Evolutionary conservation across 1,140 invertebrate species (phyloP).

Genomic region (Diachasmimorpha longicaudata): DNA sequence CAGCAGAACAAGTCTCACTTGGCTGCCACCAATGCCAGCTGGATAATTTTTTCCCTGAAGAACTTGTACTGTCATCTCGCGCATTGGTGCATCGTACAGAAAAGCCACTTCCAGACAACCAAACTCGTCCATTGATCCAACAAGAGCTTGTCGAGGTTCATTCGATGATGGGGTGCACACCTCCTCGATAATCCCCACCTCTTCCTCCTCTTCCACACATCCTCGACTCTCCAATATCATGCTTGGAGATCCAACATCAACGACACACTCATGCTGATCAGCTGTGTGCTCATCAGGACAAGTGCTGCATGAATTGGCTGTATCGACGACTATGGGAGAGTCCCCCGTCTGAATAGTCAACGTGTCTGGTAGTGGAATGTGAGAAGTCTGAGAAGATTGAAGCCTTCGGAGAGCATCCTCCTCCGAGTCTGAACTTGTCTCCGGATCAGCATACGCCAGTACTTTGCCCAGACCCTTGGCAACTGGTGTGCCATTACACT

Average conservation of each 20-base stretch:
- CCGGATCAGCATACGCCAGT: slow-evolving; percentile 59
- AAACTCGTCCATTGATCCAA: slow-evolving; percentile 63
- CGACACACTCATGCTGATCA: slow-evolving; percentile 59
- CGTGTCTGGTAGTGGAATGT: slow-evolving; percentile 49
- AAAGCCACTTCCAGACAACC: slow-evolving; percentile 86
- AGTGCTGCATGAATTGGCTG: slow-evolving; percentile 39
- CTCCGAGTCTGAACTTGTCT: slow-evolving; percentile 78
- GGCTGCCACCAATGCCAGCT: slow-evolving; percentile 74
- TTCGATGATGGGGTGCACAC: slow-evolving; percentile 41
- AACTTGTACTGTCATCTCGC: slow-evolving; percentile 84
- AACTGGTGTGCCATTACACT: slow-evolving; percentile 48
- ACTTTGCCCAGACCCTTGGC: slow-evolving; percentile 56
- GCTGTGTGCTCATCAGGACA: slow-evolving; percentile 47
- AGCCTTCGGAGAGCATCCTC: slow-evolving; percentile 74
- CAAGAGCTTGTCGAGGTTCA: slow-evolving; percentile 49
- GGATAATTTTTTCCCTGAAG: slow-evolving; percentile 85
- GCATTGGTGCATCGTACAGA: slow-evolving; percentile 85
- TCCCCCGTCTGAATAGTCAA: slow-evolving; percentile 59
- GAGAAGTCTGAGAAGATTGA: slow-evolving; percentile 58
- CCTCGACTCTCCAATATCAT: slow-evolving; percentile 52
- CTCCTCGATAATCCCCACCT: slow-evolving; percentile 49
- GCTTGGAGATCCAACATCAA: slow-evolving; percentile 54
- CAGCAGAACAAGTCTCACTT: slow-evolving; percentile 84
- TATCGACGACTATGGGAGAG: slow-evolving; percentile 49
- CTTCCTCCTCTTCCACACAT: slow-evolving; percentile 39